Percentiles rank a stretch among this genome's conserved stretches.
phyloP scores from a whole-genome alignment of 1,140 invertebrate species.

The Penaeus vannamei region DNA sequence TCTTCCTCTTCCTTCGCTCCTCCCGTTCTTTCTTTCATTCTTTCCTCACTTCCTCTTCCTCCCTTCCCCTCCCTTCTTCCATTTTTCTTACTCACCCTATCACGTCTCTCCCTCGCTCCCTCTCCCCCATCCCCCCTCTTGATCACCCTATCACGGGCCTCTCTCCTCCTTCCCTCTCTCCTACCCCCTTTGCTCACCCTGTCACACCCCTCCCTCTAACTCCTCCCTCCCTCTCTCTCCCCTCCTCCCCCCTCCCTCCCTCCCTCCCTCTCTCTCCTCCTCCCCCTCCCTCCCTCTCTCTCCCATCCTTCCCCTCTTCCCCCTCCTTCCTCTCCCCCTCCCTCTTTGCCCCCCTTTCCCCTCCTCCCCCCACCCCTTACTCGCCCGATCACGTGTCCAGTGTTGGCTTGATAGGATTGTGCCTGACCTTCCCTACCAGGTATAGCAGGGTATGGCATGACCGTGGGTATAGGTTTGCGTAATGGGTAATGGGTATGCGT shows the following conservation, averaged over 20 bases:
- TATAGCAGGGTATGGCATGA: too few relatives aligned
- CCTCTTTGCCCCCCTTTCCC: background rate
- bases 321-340: background rate
- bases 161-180: too few relatives aligned
- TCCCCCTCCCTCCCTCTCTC: constrained; percentile 2
- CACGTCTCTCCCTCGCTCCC: too few relatives aligned
- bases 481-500: too few relatives aligned
- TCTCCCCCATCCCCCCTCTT: background rate
- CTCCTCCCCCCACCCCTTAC: too few relatives aligned
- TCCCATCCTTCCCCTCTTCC: background rate
- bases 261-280: too few relatives aligned
- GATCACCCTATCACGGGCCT: background rate
- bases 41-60: background rate
- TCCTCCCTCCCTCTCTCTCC: background rate
- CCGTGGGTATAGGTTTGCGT: too few relatives aligned
- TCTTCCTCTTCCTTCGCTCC: background rate
- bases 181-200: background rate
- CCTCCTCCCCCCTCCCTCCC: background rate
- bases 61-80: background rate
- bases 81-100: background rate
- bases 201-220: too few relatives aligned
- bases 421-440: too few relatives aligned
- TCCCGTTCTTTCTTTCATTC: background rate
- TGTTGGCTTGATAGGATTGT: too few relatives aligned
- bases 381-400: too few relatives aligned